phyloP scores from a whole-genome alignment of 2,113 vertebrate species.

The Semicossyphus pulcher region DNA sequence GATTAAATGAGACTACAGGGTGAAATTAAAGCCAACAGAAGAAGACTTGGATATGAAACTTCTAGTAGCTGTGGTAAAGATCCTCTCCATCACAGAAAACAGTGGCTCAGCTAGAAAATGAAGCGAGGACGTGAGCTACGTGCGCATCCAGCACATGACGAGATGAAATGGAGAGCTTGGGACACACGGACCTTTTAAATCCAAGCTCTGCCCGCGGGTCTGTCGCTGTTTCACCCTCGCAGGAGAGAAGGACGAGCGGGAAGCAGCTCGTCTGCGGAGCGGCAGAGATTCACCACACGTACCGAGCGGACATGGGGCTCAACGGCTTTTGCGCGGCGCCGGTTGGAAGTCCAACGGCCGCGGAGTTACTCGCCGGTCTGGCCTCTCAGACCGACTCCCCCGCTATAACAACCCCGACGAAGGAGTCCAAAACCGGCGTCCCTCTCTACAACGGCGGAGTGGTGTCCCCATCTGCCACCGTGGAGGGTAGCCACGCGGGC shows the following conservation, averaged over 20 bases:
- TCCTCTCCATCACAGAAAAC: constrained; percentile 60
- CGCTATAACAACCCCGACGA: constrained; percentile 65
- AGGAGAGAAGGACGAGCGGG: constrained; percentile 48
- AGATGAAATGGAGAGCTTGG: constrained; percentile 86
- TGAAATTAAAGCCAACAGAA: background rate
- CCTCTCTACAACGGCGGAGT: constrained; percentile 66
- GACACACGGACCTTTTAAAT: constrained; percentile 76
- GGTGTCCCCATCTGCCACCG: constrained; percentile 64
- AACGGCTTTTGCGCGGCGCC: constrained; percentile 68
- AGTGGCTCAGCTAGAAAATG: constrained; percentile 79
- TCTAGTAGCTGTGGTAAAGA: constrained; percentile 30
- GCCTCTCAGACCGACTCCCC: constrained; percentile 74
- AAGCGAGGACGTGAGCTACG: constrained; percentile 84
- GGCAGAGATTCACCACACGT: constrained; percentile 34
- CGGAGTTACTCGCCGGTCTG: constrained; percentile 73
- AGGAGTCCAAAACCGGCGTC: constrained; percentile 70
- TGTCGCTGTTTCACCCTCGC: constrained; percentile 33
- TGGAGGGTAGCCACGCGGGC: constrained; percentile 70
- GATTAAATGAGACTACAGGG: background rate
- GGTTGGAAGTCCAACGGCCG: constrained; percentile 65
- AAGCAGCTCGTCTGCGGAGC: constrained; percentile 25
- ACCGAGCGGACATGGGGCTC: constrained; percentile 77
- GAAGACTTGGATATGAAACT: constrained; percentile 72
- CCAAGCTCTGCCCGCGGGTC: constrained; percentile 61
- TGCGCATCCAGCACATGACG: constrained; percentile 77